These are phyloP conservation scores for Drosophila rhopaloa DNA, from an alignment of 1,140 invertebrate species.

Conservation along the genomic window DNA sequence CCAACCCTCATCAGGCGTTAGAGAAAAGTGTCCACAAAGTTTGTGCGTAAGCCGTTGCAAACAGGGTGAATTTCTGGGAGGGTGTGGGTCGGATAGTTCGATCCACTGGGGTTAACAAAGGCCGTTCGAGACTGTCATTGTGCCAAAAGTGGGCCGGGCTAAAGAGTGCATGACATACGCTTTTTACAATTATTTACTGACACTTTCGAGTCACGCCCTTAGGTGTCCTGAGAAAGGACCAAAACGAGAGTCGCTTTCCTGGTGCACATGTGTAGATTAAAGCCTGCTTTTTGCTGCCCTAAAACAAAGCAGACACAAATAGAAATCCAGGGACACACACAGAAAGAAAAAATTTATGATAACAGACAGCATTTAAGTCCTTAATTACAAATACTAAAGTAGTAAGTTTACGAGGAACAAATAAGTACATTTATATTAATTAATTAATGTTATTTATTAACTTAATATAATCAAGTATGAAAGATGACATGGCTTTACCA, in stretches of 20 bases:
- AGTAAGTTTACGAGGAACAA: no score
- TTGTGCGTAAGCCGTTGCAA: conserved; percentile 60
- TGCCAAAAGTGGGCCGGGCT: conserved; percentile 7
- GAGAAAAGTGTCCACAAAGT: conserved; percentile 59
- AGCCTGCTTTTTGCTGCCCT: conserved; percentile 11
- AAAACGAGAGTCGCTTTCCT: background rate
- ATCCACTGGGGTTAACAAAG: conserved; percentile 58
- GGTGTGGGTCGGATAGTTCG: conserved; percentile 17
- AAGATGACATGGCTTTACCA: no score
- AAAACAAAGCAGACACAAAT: conserved; percentile 9
- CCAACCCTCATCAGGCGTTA: conserved; percentile 66
- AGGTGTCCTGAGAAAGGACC: conserved; percentile 19
- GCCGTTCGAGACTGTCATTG: conserved; percentile 28
- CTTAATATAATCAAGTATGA: no score
- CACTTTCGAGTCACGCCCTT: conserved; percentile 45
- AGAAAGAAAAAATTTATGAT: background rate
- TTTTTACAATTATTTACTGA: conserved; percentile 50
- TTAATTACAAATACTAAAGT: no score
- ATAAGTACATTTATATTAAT: no score
- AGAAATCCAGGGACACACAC: background rate
- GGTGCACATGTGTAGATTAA: conserved; percentile 12
- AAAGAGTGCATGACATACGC: conserved; percentile 40
- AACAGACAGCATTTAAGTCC: no score
- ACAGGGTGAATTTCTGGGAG: background rate
- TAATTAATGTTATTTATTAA: no score